These are phyloP conservation scores for Vidua chalybeata DNA, from an alignment of 2,113 vertebrate species.

Conservation along the genomic window DNA sequence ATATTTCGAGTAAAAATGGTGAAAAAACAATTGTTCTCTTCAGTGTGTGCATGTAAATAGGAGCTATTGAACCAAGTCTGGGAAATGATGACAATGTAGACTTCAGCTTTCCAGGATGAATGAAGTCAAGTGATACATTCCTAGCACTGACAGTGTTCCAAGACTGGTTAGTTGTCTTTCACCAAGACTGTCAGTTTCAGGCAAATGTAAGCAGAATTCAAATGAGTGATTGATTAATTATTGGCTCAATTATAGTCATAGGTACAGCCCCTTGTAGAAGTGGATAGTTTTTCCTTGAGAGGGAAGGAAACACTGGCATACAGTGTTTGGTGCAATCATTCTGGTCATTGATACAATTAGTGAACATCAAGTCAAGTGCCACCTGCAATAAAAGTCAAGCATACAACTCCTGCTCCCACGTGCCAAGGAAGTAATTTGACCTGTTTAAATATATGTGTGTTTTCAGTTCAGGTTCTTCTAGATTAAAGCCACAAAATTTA, in stretches of 20 bases:
- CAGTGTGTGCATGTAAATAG: neutral
- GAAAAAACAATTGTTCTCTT: neutral
- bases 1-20: neutral
- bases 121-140: neutral
- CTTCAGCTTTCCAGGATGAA: neutral
- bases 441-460: neutral
- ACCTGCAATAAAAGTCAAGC: neutral
- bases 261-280: neutral
- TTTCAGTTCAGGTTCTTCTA: slow-evolving; percentile 9
- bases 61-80: neutral
- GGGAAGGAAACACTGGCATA: neutral
- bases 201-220: neutral
- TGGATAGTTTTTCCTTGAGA: neutral
- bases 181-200: neutral
- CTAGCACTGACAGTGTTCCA: neutral
- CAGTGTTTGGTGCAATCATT: neutral
- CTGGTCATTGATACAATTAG: neutral
- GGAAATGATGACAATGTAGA: neutral
- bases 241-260: neutral
- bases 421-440: neutral
- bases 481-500: slow-evolving; percentile 49
- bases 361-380: neutral
- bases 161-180: neutral
- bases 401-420: neutral
- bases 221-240: neutral